Conservation (phyloP, 2,113 vertebrate species). For the Myotis brandtii region DNA sequence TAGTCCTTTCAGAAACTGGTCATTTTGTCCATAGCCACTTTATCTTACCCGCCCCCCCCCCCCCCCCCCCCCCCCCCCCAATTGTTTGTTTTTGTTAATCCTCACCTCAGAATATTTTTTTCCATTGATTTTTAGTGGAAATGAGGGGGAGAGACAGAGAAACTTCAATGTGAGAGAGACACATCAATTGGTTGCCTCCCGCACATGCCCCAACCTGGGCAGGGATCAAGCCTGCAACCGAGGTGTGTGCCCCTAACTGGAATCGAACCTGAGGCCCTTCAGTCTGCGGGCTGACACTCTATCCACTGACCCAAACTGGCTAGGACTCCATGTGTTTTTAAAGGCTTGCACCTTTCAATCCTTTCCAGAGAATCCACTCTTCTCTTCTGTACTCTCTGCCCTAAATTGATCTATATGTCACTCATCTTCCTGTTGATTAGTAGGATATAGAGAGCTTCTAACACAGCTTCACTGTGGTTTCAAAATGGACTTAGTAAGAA, state of each 20-base stretch:
- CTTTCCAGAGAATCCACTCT: not conserved
- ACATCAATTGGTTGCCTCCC: no score
- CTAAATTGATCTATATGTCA: not conserved
- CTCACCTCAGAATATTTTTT: no score
- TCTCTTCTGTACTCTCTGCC: not conserved
- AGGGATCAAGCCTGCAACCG: no score
- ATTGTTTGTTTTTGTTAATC: no score
- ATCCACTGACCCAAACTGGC: no score
- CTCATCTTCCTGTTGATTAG: not conserved
- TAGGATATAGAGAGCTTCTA: not conserved
- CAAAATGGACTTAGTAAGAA: slow-evolving; percentile 12
- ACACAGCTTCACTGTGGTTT: not conserved
- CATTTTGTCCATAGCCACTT: not conserved
- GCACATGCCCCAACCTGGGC: no score
- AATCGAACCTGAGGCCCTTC: no score
- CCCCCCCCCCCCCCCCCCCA: rapidly evolving
- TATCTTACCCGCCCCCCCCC: not conserved
- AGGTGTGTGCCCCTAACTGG: no score
- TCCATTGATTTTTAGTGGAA: no score
- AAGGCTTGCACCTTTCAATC: not conserved
- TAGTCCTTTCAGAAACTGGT: not conserved
- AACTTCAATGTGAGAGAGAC: no score
- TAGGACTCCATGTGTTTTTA: not conserved
- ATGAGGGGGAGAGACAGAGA: no score
- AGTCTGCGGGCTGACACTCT: no score